Evolutionary conservation across 2,888 invertebrate species (phyloP).

Genomic region (Alcis repandata): DNA sequence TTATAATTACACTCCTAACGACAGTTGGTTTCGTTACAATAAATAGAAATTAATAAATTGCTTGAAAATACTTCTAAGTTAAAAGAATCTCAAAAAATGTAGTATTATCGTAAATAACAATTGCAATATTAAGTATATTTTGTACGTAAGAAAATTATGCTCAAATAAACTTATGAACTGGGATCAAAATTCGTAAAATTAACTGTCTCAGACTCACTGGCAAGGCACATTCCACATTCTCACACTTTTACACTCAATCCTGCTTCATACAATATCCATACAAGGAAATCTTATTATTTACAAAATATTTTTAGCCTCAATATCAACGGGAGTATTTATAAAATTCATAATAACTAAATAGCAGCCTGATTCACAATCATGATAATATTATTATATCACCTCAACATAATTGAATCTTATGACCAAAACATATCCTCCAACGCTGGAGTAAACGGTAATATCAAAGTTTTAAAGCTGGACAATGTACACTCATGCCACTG

Average conservation of each 20-base stretch:
- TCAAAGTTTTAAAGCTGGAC: conserved; percentile 46
- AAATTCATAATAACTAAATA: conserved; percentile 28
- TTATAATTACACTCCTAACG: not conserved
- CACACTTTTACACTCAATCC: conserved; percentile 45
- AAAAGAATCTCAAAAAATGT: conserved; percentile 32
- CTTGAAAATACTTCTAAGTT: conserved; percentile 12
- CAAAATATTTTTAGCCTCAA: conserved; percentile 52
- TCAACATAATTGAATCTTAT: conserved; percentile 10
- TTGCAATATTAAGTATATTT: conserved; percentile 36
- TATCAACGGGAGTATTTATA: conserved; percentile 35
- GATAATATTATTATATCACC: not conserved
- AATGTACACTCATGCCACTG: conserved; percentile 34
- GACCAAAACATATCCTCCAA: conserved; percentile 2
- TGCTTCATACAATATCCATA: conserved; percentile 42
- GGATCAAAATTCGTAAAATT: conserved; percentile 41
- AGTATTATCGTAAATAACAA: conserved; percentile 19
- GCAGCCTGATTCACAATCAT: conserved; percentile 19
- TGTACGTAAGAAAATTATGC: conserved; percentile 51
- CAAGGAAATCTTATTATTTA: conserved; percentile 43
- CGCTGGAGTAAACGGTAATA: conserved; percentile 32
- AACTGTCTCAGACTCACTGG: conserved; percentile 66
- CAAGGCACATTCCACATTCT: conserved; percentile 57
- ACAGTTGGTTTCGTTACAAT: conserved; percentile 8
- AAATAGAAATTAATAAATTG: conserved; percentile 17
- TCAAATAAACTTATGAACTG: conserved; percentile 50